A percentile compares a stretch with the other conserved stretches of the same genome.
Conservation (phyloP, 2,113 vertebrate species). For the Pedionomus torquatus region DNA sequence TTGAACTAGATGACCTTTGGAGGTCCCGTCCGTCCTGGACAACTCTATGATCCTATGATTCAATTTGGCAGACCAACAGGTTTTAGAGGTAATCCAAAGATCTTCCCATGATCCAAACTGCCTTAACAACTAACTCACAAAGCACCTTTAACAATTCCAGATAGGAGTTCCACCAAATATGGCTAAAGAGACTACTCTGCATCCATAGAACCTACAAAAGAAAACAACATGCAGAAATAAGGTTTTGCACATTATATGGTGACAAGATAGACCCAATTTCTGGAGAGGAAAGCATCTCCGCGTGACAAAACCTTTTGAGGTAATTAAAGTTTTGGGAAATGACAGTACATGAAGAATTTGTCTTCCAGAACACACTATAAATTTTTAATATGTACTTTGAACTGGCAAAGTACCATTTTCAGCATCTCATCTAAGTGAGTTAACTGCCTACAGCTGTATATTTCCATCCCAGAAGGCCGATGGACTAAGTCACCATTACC, state of each 20-base stretch:
- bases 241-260: not conserved
- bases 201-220: not conserved
- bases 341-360: not conserved
- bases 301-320: not conserved
- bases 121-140: not conserved
- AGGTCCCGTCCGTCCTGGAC: too few relatives aligned
- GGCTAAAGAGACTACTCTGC: not conserved
- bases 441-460: not conserved
- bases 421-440: not conserved
- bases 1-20: too few relatives aligned
- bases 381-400: not conserved
- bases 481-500: not conserved
- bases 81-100: not conserved
- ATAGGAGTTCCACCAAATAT: not conserved
- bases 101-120: not conserved
- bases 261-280: not conserved
- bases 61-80: not conserved
- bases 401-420: not conserved
- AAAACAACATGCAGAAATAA: not conserved
- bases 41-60: too few relatives aligned
- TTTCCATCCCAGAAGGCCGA: not conserved
- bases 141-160: not conserved
- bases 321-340: not conserved
- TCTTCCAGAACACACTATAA: not conserved
- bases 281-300: not conserved